Conservation (phyloP, 2,797 vertebrate species). For the Simalia tracyae region DNA sequence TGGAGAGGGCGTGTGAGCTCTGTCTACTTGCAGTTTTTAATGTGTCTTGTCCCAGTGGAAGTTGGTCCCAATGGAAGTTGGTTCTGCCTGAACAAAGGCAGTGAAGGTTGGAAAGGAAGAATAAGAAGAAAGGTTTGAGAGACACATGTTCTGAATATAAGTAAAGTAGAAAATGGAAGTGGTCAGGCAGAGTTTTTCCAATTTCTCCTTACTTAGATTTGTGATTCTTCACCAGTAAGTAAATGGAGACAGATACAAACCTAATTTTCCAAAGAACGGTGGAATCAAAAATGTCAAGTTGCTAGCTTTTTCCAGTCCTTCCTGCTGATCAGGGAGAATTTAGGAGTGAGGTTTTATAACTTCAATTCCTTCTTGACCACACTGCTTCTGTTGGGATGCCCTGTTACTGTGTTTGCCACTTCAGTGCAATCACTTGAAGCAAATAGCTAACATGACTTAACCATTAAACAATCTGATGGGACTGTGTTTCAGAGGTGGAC, state of each 20-base stretch:
- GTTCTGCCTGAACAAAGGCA: background rate
- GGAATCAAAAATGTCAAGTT: background rate
- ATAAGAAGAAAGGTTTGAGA: background rate
- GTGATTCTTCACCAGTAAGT: background rate
- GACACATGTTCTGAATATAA: background rate
- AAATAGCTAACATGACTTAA: background rate
- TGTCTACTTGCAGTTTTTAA: background rate
- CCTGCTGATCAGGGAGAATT: constrained; percentile 13
- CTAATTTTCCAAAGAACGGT: constrained; percentile 5
- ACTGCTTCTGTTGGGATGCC: background rate
- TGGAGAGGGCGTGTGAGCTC: background rate
- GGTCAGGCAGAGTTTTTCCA: accelerated
- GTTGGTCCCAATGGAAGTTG: constrained; percentile 9
- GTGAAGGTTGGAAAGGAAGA: background rate
- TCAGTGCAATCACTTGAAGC: background rate
- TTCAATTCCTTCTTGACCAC: background rate
- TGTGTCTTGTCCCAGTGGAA: background rate
- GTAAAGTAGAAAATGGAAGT: background rate
- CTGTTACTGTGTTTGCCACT: background rate
- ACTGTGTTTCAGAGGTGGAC: background rate
- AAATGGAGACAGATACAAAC: constrained; percentile 8
- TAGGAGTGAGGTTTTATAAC: background rate
- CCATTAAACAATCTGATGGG: background rate
- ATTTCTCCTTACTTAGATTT: background rate
- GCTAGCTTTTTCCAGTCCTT: constrained; percentile 3